These are phyloP conservation scores for Teleogryllus oceanicus DNA, from an alignment of 2,888 invertebrate genomes.

Conservation along the genomic window DNA sequence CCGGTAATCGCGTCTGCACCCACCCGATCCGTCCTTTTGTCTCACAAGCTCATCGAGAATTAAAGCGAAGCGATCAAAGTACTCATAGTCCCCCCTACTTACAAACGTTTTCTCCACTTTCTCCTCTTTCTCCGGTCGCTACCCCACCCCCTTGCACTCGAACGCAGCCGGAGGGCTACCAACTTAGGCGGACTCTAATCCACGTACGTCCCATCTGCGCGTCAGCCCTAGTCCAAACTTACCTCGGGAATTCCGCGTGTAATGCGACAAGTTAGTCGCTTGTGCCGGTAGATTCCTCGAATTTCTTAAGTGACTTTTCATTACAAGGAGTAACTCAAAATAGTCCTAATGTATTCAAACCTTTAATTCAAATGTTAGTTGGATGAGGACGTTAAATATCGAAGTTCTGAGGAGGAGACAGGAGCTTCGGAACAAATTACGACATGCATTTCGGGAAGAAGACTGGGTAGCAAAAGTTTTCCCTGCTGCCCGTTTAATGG, in stretches of 20 bases:
- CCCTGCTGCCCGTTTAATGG: background rate
- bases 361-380: background rate
- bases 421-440: background rate
- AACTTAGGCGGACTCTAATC: background rate
- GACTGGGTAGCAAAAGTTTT: background rate
- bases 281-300: background rate
- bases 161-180: no score
- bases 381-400: background rate
- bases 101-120: background rate
- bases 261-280: background rate
- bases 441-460: background rate
- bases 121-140: background rate
- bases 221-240: background rate
- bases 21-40: no score
- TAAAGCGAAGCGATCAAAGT: no score
- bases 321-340: background rate
- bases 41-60: no score
- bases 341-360: background rate
- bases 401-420: background rate
- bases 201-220: background rate
- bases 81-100: background rate
- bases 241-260: background rate
- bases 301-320: background rate
- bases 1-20: no score
- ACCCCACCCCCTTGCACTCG: background rate